Percentiles rank a stretch among this genome's conserved stretches.
These are phyloP conservation scores for Synaphobranchus kaupii DNA, from an alignment of 2,797 vertebrate species.

Conservation along the genomic window DNA sequence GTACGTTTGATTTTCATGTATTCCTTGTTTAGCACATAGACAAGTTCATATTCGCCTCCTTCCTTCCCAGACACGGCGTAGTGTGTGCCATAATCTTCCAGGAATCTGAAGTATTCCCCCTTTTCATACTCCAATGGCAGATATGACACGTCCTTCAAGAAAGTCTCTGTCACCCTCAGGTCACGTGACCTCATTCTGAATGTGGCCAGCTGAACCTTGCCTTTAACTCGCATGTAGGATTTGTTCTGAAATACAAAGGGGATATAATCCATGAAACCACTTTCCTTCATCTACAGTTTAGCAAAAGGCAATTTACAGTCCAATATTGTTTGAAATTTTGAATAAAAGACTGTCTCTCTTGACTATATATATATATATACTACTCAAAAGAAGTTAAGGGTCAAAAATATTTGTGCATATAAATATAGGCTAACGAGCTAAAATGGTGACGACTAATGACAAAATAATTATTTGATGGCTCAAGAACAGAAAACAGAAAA, in stretches of 20 bases:
- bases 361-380: no score
- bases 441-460: no score
- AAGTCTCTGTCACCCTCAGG: conserved; percentile 67
- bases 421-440: no score
- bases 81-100: conserved; percentile 91
- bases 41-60: conserved; percentile 85
- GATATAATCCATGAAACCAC: neutral
- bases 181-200: conserved; percentile 78
- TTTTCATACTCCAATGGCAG: conserved; percentile 83
- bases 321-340: no score
- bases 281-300: neutral
- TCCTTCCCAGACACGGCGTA: conserved; percentile 79
- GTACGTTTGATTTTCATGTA: conserved; percentile 58
- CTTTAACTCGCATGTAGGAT: conserved; percentile 78
- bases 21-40: conserved; percentile 83
- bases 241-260: conserved; percentile 69
- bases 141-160: conserved; percentile 72
- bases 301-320: neutral
- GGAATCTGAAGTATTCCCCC: conserved; percentile 86
- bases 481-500: no score
- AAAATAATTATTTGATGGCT: no score
- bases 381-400: no score
- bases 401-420: no score
- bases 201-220: conserved; percentile 78
- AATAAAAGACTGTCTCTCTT: no score